These are phyloP conservation scores for Stictonetta naevosa DNA, from an alignment of 2,113 vertebrate species.

Conservation along the genomic window DNA sequence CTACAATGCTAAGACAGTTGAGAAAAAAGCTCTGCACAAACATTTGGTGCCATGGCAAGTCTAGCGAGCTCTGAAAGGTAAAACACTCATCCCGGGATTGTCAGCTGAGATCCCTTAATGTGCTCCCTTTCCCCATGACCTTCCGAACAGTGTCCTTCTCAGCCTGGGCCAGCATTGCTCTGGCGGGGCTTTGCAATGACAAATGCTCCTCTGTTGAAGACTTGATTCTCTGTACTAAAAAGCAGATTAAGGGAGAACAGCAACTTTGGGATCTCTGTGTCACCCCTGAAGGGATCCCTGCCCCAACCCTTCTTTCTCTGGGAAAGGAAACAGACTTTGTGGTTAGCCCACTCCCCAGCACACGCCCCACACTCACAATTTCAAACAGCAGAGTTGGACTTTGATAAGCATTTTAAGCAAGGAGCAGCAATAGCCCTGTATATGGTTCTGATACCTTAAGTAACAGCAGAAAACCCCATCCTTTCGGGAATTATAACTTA, in stretches of 20 bases:
- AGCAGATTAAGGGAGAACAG: background rate
- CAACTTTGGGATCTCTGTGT: background rate
- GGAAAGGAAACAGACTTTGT: fast-evolving
- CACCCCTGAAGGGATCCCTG: too few relatives aligned
- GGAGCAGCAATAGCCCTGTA: background rate
- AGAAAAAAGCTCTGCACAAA: background rate
- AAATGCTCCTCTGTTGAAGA: background rate
- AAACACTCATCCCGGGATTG: background rate
- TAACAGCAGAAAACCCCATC: background rate
- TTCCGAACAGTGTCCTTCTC: background rate
- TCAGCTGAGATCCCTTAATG: background rate
- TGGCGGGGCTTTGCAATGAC: fast-evolving
- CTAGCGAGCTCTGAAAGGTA: background rate
- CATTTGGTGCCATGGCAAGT: background rate
- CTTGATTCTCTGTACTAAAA: background rate
- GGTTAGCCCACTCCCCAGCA: fast-evolving
- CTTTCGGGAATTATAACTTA: background rate
- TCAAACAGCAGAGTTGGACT: background rate
- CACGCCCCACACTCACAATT: background rate
- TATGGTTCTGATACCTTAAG: fast-evolving
- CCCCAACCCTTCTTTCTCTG: background rate
- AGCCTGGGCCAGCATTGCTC: fast-evolving
- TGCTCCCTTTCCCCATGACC: background rate
- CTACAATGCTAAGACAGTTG: background rate
- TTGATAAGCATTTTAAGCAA: background rate